Base-by-base conservation (phyloP, 2,797 vertebrate species). In the Morelia viridis region DNA sequence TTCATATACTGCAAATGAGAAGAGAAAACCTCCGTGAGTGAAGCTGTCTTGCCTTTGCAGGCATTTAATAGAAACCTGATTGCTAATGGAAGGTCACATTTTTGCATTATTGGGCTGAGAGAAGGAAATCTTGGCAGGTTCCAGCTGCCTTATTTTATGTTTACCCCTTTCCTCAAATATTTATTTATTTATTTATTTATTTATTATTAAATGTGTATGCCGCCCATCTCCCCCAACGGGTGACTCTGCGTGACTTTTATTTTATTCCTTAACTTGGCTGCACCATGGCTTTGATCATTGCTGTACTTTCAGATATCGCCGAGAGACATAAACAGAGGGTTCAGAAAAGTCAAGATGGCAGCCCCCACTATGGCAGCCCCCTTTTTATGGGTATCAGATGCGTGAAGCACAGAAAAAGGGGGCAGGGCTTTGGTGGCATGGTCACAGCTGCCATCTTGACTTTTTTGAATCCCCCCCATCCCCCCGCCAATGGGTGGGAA, bases 281-380 rank as follows among this genome's bases (percentile, higher is more conserved):
- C 80, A 92, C 89, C 35, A 56, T 84, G 86, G 85, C 88, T 71
- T 92, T 91, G 91, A 89, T 91, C 9, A 62, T 89, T 22, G 65
- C 80, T 88, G 58, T 94, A 89, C 93, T 94, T 88, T 50, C 19
- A 0, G 61, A 24, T 80, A 46, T 24, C 2, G 76, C 19, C 46
- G 76, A 9, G 41, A 80, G 19, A 46, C 46, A 46, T 46, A 46
- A 41, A 46, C 41, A 35, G 4, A 46, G 19, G 41, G 41, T 46
- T 46, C 1, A 46, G 24, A 46, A 46, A 35, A 46, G 11, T 13
- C 10, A 80, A 80, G 41, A 80, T 80, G 76, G 19, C 9, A 46
- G 22, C 76, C 22, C 24, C 41, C 11, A 80, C 41, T 46, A 8
- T 53, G 19, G 24, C 46, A 8, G 3, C 76, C 19, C 71, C 41